These are phyloP conservation scores for Chaenogobius annularis DNA, from an alignment of 2,113 vertebrate genomes.

Conservation along the genomic window DNA sequence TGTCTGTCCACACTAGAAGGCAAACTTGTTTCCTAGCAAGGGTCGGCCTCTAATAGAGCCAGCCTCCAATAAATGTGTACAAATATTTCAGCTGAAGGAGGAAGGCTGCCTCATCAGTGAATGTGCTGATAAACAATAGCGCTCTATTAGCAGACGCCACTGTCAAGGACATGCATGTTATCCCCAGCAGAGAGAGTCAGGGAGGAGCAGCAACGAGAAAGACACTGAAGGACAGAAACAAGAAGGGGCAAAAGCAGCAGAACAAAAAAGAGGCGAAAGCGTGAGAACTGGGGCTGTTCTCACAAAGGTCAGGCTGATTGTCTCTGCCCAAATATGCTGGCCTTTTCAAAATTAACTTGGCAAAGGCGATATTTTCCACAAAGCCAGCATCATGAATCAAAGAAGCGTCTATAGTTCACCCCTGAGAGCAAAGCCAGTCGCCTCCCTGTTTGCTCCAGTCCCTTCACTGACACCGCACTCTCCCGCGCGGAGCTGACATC, in stretches of 20 bases:
- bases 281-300: slow-evolving; percentile 66
- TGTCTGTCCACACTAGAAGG: slow-evolving; percentile 54
- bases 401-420: slow-evolving; percentile 73
- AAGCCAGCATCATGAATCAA: slow-evolving; percentile 80
- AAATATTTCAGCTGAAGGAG: slow-evolving; percentile 58
- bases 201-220: background rate
- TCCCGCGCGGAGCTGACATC: slow-evolving; percentile 62
- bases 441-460: slow-evolving; percentile 42
- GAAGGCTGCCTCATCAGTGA: slow-evolving; percentile 51
- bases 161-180: slow-evolving; percentile 34
- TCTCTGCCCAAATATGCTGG: slow-evolving; percentile 82
- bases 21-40: slow-evolving; percentile 52
- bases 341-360: slow-evolving; percentile 83
- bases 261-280: slow-evolving; percentile 56
- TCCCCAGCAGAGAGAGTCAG: slow-evolving; percentile 20
- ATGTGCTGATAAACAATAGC: slow-evolving; percentile 50
- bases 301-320: slow-evolving; percentile 82
- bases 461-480: slow-evolving; percentile 45
- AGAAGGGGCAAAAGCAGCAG: background rate
- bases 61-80: slow-evolving; percentile 55
- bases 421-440: slow-evolving; percentile 61
- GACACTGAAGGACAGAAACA: slow-evolving; percentile 5
- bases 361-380: slow-evolving; percentile 80
- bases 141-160: slow-evolving; percentile 50
- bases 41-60: slow-evolving; percentile 50